phyloP scores from a whole-genome alignment of 1,140 invertebrate genomes.

The Leptinotarsa texana region DNA sequence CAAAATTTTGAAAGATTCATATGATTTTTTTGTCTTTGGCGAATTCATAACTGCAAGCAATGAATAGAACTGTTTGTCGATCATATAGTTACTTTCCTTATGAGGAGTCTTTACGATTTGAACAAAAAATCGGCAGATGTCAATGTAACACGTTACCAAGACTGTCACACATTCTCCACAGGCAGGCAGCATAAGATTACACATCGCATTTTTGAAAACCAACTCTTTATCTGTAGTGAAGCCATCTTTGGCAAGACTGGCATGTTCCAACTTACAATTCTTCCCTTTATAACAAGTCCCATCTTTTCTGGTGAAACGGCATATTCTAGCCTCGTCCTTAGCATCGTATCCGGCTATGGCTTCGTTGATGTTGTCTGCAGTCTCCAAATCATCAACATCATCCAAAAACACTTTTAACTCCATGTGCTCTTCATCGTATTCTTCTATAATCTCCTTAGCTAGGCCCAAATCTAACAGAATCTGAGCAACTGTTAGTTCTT shows the following conservation, averaged over 20 bases:
- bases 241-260: conserved; percentile 37
- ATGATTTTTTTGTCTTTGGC: conserved; percentile 30
- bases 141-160: conserved; percentile 35
- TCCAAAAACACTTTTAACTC: conserved; percentile 34
- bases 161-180: conserved; percentile 29
- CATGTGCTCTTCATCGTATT: conserved; percentile 30
- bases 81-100: conserved; percentile 18
- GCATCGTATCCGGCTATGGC: conserved; percentile 44
- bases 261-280: conserved; percentile 45
- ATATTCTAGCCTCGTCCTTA: conserved; percentile 43
- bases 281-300: conserved; percentile 44
- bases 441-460: conserved; percentile 34
- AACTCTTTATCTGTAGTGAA: conserved; percentile 43
- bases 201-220: conserved; percentile 29
- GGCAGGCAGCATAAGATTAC: conserved; percentile 29
- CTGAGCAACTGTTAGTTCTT: conserved; percentile 24
- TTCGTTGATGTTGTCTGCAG: conserved; percentile 44
- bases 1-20: conserved; percentile 37
- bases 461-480: conserved; percentile 33
- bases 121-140: conserved; percentile 36
- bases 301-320: conserved; percentile 37
- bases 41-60: conserved; percentile 38
- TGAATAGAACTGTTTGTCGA: conserved; percentile 32
- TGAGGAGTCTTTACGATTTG: conserved; percentile 38
- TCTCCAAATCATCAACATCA: conserved; percentile 36